Evolutionary conservation across 2,888 invertebrate species (phyloP).

Genomic region (Drosophila pseudotakahashii): DNA sequence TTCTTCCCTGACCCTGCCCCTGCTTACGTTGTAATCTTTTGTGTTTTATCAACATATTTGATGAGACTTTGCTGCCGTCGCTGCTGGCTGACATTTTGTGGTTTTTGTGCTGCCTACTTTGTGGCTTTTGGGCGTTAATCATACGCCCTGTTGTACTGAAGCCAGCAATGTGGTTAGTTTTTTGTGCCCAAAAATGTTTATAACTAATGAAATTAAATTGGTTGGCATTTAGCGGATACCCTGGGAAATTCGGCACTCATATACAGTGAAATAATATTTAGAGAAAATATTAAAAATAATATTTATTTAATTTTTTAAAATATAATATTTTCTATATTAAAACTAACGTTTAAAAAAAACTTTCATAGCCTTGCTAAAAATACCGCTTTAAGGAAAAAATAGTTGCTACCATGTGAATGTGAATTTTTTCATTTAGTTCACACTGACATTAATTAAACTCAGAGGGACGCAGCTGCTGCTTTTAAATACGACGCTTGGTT

Average conservation of each 20-base stretch:
- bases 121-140: constrained; percentile 70
- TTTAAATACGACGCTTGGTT: constrained; percentile 6
- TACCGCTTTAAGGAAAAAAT: neutral
- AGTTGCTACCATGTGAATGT: neutral
- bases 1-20: constrained; percentile 21
- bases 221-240: constrained; percentile 4
- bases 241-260: neutral
- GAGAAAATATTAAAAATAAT: too few relatives aligned
- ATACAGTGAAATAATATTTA: neutral
- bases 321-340: too few relatives aligned
- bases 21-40: constrained; percentile 62
- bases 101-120: constrained; percentile 60
- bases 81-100: constrained; percentile 44
- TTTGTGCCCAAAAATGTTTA: constrained; percentile 20
- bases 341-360: neutral
- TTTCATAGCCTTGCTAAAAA: neutral
- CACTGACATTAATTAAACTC: constrained; percentile 16
- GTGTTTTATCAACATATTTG: constrained; percentile 78
- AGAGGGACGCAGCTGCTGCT: constrained; percentile 12
- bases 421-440: neutral
- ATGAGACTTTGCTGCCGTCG: constrained; percentile 62
- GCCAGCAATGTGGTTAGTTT: constrained; percentile 45
- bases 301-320: too few relatives aligned
- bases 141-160: constrained; percentile 51
- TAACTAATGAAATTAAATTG: constrained; percentile 30